Evolutionary conservation across 2,113 vertebrate genomes (phyloP).

Genomic region (Seriola aureovittata): DNA sequence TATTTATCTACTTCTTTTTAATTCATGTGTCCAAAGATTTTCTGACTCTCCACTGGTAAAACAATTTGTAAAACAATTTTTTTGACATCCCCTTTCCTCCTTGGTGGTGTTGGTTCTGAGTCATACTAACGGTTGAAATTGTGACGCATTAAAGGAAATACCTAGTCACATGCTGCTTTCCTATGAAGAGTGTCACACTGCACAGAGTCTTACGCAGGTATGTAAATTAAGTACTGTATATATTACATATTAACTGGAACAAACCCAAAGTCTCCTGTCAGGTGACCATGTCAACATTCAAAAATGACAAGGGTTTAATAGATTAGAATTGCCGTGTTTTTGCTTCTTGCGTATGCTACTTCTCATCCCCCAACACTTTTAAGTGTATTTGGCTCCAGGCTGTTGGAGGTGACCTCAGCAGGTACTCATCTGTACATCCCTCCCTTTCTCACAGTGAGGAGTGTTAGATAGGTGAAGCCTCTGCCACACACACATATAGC

Average conservation of each 20-base stretch:
- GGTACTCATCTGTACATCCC: neutral
- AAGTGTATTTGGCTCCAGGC: neutral
- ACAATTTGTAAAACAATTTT: too few species aligned
- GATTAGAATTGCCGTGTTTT: neutral
- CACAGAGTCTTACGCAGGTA: neutral
- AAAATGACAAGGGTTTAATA: neutral
- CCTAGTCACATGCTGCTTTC: neutral
- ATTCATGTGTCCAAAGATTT: neutral
- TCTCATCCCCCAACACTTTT: neutral
- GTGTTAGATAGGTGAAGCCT: too few species aligned
- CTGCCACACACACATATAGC: too few species aligned
- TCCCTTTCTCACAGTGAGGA: too few species aligned
- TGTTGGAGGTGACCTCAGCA: conserved; percentile 23
- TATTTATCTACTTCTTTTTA: neutral
- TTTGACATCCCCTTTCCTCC: neutral
- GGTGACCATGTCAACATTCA: neutral
- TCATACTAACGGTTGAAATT: neutral
- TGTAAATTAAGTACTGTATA: neutral
- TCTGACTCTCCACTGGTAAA: neutral
- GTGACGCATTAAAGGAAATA: neutral
- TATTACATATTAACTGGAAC: conserved; percentile 1
- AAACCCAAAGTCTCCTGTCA: neutral
- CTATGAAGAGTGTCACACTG: neutral
- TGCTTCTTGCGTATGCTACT: neutral
- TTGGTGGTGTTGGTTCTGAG: neutral